Percentiles rank a stretch among this genome's conserved stretches.
phyloP scores from a whole-genome alignment of 2,888 invertebrate genomes.

The Blomia tropicalis region DNA sequence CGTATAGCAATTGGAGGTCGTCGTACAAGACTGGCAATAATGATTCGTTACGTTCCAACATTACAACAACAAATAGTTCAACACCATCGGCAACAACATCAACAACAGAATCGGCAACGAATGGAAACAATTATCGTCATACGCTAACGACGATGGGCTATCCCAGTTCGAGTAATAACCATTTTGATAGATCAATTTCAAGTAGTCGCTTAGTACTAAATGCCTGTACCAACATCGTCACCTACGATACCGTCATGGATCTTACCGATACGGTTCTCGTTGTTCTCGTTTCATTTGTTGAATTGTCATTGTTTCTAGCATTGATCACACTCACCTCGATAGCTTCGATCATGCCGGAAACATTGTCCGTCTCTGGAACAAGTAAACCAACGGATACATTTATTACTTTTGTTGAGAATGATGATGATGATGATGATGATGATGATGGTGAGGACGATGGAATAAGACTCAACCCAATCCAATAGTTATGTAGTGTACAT shows the following conservation, averaged over 20 bases:
- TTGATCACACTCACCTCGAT: neutral
- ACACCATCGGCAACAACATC: neutral
- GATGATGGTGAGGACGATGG: no score
- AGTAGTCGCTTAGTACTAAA: conserved; percentile 10
- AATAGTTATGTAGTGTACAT: no score
- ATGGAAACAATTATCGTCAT: conserved; percentile 16
- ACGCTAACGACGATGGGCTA: conserved; percentile 18
- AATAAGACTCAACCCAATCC: no score
- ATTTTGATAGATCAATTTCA: neutral
- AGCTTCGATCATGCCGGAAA: neutral
- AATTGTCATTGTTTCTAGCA: neutral
- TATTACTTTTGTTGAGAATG: neutral
- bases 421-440: neutral
- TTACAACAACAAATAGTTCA: neutral
- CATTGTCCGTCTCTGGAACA: neutral
- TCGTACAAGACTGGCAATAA: neutral
- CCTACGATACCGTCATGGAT: neutral
- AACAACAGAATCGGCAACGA: neutral
- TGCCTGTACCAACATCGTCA: neutral
- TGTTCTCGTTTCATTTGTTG: neutral
- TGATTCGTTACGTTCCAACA: neutral
- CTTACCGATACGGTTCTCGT: neutral
- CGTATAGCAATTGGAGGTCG: neutral
- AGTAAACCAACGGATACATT: neutral
- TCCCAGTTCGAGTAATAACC: conserved; percentile 23